These are phyloP conservation scores for Melanotaenia pygmaea DNA, from an alignment of 2,797 vertebrate species.

Conservation along the genomic window DNA sequence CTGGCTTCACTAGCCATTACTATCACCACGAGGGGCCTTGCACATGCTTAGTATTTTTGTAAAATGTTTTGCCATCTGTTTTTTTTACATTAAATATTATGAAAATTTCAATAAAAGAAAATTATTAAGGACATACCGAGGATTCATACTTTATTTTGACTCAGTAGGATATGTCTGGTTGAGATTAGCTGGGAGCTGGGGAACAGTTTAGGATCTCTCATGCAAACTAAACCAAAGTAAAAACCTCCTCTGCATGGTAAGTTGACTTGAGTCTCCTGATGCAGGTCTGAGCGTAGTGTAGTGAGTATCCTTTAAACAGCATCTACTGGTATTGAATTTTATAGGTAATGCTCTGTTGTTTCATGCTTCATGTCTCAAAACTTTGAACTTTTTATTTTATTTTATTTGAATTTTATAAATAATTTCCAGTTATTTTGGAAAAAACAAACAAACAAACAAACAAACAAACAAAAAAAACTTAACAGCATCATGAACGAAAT, in stretches of 20 bases:
- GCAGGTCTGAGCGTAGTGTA: background rate
- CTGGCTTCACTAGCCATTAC: too few species aligned
- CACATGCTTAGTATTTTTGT: background rate
- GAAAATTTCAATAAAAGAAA: too few species aligned
- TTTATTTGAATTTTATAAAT: background rate
- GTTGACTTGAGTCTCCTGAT: background rate
- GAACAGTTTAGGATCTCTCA: background rate
- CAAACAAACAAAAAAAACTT: too few species aligned
- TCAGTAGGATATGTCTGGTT: background rate
- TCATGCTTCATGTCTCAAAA: background rate
- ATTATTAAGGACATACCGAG: background rate
- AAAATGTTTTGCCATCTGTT: background rate
- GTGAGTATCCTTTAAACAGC: background rate
- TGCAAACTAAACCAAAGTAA: background rate
- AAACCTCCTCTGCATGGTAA: background rate
- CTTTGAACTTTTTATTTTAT: background rate
- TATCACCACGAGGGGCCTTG: too few species aligned
- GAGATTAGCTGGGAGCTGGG: background rate
- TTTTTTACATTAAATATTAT: too few species aligned
- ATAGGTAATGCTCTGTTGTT: background rate
- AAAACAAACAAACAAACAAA: too few species aligned
- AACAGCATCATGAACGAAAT: too few species aligned
- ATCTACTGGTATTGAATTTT: background rate
- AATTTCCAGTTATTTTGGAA: too few species aligned
- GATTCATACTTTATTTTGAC: background rate